Percentiles rank a stretch among this genome's conserved stretches.
Evolutionary conservation across 2,888 invertebrate genomes (phyloP).

Genomic region (Pyrrhosoma nymphula): DNA sequence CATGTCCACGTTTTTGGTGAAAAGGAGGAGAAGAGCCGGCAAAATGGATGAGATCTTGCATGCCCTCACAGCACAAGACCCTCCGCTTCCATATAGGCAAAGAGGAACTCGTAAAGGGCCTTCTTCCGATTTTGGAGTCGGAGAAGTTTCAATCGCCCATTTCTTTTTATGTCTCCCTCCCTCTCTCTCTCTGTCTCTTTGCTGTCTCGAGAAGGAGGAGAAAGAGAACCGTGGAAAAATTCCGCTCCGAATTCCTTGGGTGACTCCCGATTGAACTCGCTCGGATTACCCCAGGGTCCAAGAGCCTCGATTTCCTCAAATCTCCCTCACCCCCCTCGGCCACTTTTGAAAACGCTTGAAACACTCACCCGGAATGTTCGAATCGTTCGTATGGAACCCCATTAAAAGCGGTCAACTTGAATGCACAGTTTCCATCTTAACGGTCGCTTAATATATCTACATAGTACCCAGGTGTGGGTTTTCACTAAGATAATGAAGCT

Average conservation of each 20-base stretch:
- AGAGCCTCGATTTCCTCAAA: neutral
- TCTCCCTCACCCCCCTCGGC: neutral
- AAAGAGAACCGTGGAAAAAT: neutral
- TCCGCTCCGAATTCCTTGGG: neutral
- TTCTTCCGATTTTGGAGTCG: conserved; percentile 48
- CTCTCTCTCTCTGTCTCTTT: neutral
- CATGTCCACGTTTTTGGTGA: too few relatives aligned
- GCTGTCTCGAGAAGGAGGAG: neutral
- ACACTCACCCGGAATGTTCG: neutral
- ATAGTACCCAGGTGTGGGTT: too few relatives aligned
- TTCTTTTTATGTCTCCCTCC: neutral
- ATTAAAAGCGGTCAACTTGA: neutral
- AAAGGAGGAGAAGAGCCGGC: neutral
- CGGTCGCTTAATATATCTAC: too few relatives aligned
- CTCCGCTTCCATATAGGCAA: conserved; percentile 16
- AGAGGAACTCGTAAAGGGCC: conserved; percentile 33
- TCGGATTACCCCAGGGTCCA: neutral
- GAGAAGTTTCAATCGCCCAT: neutral
- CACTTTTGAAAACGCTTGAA: neutral
- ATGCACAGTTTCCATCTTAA: too few relatives aligned
- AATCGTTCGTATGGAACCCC: neutral
- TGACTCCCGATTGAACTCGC: neutral
- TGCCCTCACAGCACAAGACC: neutral
- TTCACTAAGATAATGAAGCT: too few relatives aligned
- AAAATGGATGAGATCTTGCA: neutral